A percentile compares a stretch with the other conserved stretches of the same genome.
phyloP scores from a whole-genome alignment of 1,140 invertebrate genomes.

The Heliothis subflexa region DNA sequence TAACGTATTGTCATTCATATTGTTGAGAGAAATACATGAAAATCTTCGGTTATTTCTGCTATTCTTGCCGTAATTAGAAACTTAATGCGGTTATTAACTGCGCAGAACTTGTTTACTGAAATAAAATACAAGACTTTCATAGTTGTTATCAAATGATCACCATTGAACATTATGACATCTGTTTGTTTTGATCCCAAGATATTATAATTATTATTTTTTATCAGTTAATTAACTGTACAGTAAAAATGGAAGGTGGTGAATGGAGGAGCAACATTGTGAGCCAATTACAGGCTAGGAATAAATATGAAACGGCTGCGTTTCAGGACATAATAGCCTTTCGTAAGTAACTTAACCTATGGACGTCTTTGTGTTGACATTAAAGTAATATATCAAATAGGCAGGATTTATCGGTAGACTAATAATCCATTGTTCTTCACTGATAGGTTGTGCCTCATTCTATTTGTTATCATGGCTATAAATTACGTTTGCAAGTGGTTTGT shows the following conservation, averaged over 20 bases:
- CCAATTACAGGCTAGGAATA: conserved; percentile 81
- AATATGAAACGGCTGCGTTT: conserved; percentile 80
- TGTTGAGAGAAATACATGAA: conserved; percentile 30
- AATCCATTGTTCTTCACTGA: conserved; percentile 48
- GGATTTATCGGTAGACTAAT: conserved; percentile 48
- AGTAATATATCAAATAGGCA: conserved; percentile 42
- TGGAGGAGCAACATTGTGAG: conserved; percentile 83
- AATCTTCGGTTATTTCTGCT: conserved; percentile 23
- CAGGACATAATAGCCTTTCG: conserved; percentile 84
- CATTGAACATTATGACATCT: conserved; percentile 67
- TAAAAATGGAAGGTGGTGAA: conserved; percentile 80
- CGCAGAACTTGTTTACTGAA: neutral
- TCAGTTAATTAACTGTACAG: conserved; percentile 54
- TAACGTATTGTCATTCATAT: conserved; percentile 48
- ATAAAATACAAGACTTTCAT: neutral
- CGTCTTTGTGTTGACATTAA: conserved; percentile 66
- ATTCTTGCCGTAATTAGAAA: conserved; percentile 20
- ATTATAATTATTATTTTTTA: conserved; percentile 61
- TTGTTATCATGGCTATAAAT: conserved; percentile 31
- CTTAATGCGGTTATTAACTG: neutral
- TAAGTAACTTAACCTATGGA: conserved; percentile 78
- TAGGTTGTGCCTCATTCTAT: conserved; percentile 8
- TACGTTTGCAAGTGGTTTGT: conserved; percentile 15
- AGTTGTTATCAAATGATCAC: conserved; percentile 12
- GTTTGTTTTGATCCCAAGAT: conserved; percentile 75